A percentile compares a stretch with the other conserved stretches of the same genome.
phyloP scores from a whole-genome alignment of 2,888 invertebrate genomes.

The Drosophila kanekoi region DNA sequence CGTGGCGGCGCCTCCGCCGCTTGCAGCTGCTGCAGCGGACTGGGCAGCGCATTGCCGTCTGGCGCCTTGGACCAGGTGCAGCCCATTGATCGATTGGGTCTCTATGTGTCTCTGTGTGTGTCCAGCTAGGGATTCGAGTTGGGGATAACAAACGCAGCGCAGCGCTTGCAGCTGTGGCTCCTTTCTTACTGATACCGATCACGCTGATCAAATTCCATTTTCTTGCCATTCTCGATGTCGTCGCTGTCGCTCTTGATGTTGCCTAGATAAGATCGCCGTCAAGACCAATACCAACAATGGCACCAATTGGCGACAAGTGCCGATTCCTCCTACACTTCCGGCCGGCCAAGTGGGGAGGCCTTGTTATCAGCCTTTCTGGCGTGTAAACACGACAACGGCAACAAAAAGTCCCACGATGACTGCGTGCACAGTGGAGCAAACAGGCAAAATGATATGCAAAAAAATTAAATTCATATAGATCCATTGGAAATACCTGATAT shows the following conservation, averaged over 20 bases:
- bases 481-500: too few species aligned
- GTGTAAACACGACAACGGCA: slow-evolving; percentile 33
- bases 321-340: slow-evolving; percentile 55
- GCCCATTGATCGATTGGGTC: slow-evolving; percentile 71
- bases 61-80: slow-evolving; percentile 78
- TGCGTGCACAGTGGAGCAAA: slow-evolving; percentile 30
- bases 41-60: slow-evolving; percentile 60
- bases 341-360: slow-evolving; percentile 27
- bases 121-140: too few species aligned
- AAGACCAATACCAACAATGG: not conserved
- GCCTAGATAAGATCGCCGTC: slow-evolving; percentile 41
- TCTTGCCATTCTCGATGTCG: slow-evolving; percentile 10
- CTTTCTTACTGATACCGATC: slow-evolving; percentile 42
- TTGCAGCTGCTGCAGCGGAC: slow-evolving; percentile 79
- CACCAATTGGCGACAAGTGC: slow-evolving; percentile 13
- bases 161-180: slow-evolving; percentile 11
- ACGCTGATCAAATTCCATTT: slow-evolving; percentile 38
- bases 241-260: slow-evolving; percentile 1
- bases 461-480: too few species aligned
- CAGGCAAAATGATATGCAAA: too few species aligned
- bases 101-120: not conserved
- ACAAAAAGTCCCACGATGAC: slow-evolving; percentile 2
- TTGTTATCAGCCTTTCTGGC: slow-evolving; percentile 32
- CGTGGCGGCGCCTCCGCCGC: slow-evolving; percentile 51
- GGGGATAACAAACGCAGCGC: not conserved